A percentile compares a stretch with the other conserved stretches of the same genome.
Evolutionary conservation across 2,113 vertebrate genomes (phyloP).

Genomic region (Heptranchias perlo): DNA sequence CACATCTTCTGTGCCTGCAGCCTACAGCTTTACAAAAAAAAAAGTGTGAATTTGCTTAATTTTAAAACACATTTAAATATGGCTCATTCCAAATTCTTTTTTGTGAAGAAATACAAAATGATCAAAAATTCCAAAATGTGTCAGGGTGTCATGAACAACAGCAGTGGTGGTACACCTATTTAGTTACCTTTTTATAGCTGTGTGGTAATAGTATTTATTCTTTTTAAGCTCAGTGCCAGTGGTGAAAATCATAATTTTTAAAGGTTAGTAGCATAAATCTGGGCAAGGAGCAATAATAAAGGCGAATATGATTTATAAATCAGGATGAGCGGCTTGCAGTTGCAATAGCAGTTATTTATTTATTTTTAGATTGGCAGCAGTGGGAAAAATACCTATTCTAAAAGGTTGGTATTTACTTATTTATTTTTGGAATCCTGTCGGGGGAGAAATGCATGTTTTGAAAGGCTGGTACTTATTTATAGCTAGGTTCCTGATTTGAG

Average conservation of each 20-base stretch:
- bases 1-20: neutral
- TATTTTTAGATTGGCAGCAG: neutral
- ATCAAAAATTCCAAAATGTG: too few relatives aligned
- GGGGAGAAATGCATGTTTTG: neutral
- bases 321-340: neutral
- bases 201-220: neutral
- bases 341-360: neutral
- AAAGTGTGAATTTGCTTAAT: neutral
- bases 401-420: neutral
- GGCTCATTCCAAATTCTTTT: too few relatives aligned
- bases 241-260: neutral
- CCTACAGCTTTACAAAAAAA: neutral
- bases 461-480: neutral
- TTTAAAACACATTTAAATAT: neutral
- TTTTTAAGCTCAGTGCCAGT: neutral
- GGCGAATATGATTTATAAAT: neutral
- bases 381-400: neutral
- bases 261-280: neutral
- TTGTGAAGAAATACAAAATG: too few relatives aligned
- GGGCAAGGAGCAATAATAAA: neutral
- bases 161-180: neutral
- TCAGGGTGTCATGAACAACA: neutral
- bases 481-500: neutral
- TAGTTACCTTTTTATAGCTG: neutral
- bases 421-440: neutral